These are phyloP conservation scores for Callopanchax toddi DNA, from an alignment of 2,113 vertebrate species.

Conservation along the genomic window DNA sequence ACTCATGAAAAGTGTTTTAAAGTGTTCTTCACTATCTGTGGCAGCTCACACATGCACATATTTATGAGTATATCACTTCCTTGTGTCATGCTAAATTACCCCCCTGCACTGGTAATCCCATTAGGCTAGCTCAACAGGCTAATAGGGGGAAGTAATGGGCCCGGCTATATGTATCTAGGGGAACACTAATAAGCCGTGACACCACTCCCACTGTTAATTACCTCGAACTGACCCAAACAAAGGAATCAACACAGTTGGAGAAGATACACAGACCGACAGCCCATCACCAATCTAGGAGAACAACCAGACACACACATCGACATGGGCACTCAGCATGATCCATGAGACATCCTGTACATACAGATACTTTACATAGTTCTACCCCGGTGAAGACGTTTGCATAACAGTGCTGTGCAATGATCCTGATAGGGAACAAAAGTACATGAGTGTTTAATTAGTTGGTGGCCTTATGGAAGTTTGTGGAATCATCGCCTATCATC, in stretches of 20 bases:
- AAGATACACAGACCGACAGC: slow-evolving; percentile 49
- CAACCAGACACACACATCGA: slow-evolving; percentile 23
- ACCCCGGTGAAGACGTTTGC: slow-evolving; percentile 43
- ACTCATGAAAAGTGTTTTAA: no score
- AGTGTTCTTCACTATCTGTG: slow-evolving; percentile 81
- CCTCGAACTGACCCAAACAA: slow-evolving; percentile 94
- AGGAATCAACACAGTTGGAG: slow-evolving; percentile 68
- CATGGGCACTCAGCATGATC: slow-evolving; percentile 19
- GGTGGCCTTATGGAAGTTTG: slow-evolving; percentile 70
- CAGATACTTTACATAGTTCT: slow-evolving; percentile 21
- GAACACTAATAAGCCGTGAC: slow-evolving; percentile 99
- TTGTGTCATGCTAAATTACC: slow-evolving; percentile 99
- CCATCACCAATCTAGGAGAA: slow-evolving; percentile 14
- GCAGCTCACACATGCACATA: slow-evolving; percentile 51
- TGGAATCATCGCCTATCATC: slow-evolving; percentile 75
- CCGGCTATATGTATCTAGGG: slow-evolving; percentile 90
- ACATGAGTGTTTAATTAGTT: slow-evolving; percentile 67
- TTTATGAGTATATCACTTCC: slow-evolving; percentile 92
- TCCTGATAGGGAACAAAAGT: slow-evolving; percentile 33
- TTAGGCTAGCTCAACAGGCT: slow-evolving; percentile 99
- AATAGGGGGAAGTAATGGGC: slow-evolving; percentile 99
- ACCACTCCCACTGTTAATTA: slow-evolving; percentile 99
- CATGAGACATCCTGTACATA: slow-evolving; percentile 12
- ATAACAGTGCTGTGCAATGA: slow-evolving; percentile 38
- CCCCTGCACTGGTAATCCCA: slow-evolving; percentile 95